Conservation (phyloP, 2,888 invertebrate species). For the Sceliomorpha sp. region DNA sequence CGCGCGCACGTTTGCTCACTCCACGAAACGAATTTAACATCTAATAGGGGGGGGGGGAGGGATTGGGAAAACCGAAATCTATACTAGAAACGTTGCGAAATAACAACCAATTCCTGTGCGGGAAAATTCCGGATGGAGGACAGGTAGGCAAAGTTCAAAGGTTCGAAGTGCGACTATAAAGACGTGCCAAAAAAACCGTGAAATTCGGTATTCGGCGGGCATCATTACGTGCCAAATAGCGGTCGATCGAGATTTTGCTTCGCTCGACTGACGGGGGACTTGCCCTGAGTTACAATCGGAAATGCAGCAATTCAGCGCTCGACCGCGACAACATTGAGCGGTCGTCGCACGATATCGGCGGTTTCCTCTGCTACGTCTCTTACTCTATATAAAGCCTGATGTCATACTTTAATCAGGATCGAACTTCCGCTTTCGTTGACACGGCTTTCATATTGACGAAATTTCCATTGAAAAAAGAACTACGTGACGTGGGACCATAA, state of each 20-base stretch:
- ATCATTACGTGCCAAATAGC: slow-evolving; percentile 50
- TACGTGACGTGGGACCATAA: too few species aligned
- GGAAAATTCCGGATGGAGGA: neutral
- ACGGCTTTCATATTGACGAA: too few species aligned
- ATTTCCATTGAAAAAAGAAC: too few species aligned
- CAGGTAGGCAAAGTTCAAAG: slow-evolving; percentile 2
- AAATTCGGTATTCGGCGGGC: slow-evolving; percentile 25
- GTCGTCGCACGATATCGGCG: slow-evolving; percentile 55
- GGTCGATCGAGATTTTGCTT: slow-evolving; percentile 39
- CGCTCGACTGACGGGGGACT: slow-evolving; percentile 31
- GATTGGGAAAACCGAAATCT: slow-evolving; percentile 26
- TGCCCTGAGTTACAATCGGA: slow-evolving; percentile 36
- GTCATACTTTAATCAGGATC: slow-evolving; percentile 39
- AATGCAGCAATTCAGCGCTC: slow-evolving; percentile 23
- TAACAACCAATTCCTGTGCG: slow-evolving; percentile 70
- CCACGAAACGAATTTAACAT: slow-evolving; percentile 39
- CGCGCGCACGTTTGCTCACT: slow-evolving; percentile 45
- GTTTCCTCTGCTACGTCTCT: slow-evolving; percentile 14
- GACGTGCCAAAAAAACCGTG: slow-evolving; percentile 33
- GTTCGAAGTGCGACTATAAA: slow-evolving; percentile 21
- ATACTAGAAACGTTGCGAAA: slow-evolving; percentile 53
- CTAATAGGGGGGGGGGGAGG: slow-evolving; percentile 30
- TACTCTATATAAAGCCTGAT: slow-evolving; percentile 27
- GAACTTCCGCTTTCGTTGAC: slow-evolving; percentile 2
- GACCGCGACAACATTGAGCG: slow-evolving; percentile 14